Evolutionary conservation across 1,140 invertebrate species (phyloP).

Genomic region (Zaprionus kolodkinae): DNA sequence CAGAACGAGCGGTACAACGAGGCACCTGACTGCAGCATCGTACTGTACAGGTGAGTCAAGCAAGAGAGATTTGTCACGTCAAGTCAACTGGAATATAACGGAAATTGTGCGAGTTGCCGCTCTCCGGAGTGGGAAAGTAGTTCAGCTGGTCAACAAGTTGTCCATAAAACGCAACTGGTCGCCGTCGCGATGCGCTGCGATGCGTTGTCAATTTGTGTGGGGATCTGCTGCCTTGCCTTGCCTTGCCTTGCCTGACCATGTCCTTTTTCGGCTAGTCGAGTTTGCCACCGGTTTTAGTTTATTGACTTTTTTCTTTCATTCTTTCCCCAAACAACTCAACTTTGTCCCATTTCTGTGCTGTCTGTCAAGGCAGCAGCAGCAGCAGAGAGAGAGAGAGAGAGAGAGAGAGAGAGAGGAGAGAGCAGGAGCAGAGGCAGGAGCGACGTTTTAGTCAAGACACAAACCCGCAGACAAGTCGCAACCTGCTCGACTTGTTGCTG

Average conservation of each 20-base stretch:
- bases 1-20: too few relatives aligned
- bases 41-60: constrained; percentile 41
- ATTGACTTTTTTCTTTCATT: neutral
- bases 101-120: constrained; percentile 42
- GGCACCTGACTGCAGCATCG: constrained; percentile 14
- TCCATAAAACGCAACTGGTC: constrained; percentile 69
- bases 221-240: neutral
- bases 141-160: constrained; percentile 74
- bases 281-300: constrained; percentile 31
- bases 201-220: constrained; percentile 65
- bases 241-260: constrained; percentile 32
- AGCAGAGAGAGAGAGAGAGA: neutral
- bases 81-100: constrained; percentile 56
- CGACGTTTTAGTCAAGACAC: constrained; percentile 45
- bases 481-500: constrained; percentile 8
- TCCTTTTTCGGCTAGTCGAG: constrained; percentile 67
- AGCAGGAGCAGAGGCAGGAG: constrained; percentile 36
- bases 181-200: constrained; percentile 15
- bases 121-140: constrained; percentile 62
- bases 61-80: constrained; percentile 29
- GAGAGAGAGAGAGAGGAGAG: neutral
- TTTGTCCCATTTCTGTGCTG: constrained; percentile 57
- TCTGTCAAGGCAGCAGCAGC: constrained; percentile 12
- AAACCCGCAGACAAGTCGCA: constrained; percentile 46
- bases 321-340: constrained; percentile 4